A percentile compares a stretch with the other conserved stretches of the same genome.
Conservation (phyloP, 2,888 invertebrate species). For the Tetropium fuscum region DNA sequence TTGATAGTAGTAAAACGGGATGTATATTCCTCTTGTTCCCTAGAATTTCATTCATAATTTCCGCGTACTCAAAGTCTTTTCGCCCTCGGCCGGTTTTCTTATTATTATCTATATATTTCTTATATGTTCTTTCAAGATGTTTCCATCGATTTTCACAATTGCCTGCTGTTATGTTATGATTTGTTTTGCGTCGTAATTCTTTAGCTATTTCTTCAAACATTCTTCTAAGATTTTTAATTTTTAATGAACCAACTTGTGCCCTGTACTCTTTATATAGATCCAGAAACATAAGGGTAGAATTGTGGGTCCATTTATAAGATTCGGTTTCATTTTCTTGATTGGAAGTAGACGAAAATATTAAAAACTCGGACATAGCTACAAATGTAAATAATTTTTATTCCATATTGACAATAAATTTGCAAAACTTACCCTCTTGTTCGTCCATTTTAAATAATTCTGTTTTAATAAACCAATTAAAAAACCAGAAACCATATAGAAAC, state of each 20-base stretch:
- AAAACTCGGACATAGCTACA: neutral
- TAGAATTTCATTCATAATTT: slow-evolving; percentile 17
- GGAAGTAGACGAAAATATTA: neutral
- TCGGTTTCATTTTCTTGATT: neutral
- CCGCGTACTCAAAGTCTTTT: slow-evolving; percentile 18
- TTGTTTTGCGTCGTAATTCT: slow-evolving; percentile 21
- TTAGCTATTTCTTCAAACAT: slow-evolving; percentile 35
- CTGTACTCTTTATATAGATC: slow-evolving; percentile 34
- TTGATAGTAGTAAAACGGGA: slow-evolving; percentile 17
- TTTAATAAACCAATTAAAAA: no score
- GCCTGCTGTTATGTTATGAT: slow-evolving; percentile 4
- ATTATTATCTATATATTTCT: slow-evolving; percentile 16
- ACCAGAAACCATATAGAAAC: no score
- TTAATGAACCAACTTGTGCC: slow-evolving; percentile 24
- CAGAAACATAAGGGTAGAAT: slow-evolving; percentile 19
- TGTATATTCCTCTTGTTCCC: slow-evolving; percentile 18
- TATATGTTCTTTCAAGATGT: slow-evolving; percentile 11
- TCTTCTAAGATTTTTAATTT: slow-evolving; percentile 31
- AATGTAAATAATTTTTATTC: neutral
- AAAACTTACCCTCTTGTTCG: no score
- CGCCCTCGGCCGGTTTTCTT: slow-evolving; percentile 12
- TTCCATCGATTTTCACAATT: slow-evolving; percentile 24
- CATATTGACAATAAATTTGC: no score
- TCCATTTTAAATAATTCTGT: no score
- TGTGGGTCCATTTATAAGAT: neutral